Evolutionary conservation across 2,113 vertebrate species (phyloP).

Genomic region (Erythrolamprus reginae): DNA sequence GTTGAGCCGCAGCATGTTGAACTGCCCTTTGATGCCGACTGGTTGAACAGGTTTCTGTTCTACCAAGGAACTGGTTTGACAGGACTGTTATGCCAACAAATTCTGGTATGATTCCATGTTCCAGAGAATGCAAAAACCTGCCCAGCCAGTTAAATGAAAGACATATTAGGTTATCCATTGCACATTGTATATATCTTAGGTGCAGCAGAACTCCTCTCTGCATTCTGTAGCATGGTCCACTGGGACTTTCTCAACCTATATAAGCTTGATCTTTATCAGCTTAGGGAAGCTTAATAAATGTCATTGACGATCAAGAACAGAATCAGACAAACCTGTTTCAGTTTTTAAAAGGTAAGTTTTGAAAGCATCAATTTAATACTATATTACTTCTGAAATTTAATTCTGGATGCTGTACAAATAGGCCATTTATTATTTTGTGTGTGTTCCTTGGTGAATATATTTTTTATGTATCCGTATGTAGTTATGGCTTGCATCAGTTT

Average conservation of each 20-base stretch:
- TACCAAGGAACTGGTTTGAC: slow-evolving; percentile 77
- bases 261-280: slow-evolving; percentile 55
- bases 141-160: slow-evolving; percentile 86
- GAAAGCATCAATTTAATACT: slow-evolving; percentile 52
- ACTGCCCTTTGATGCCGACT: slow-evolving; percentile 77
- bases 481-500: slow-evolving; percentile 16
- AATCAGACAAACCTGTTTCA: slow-evolving; percentile 51
- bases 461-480: not conserved
- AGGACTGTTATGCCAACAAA: slow-evolving; percentile 82
- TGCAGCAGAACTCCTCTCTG: slow-evolving; percentile 69
- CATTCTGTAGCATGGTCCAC: slow-evolving; percentile 71
- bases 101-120: slow-evolving; percentile 85
- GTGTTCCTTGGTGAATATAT: slow-evolving; percentile 10
- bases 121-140: slow-evolving; percentile 82
- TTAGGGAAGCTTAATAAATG: slow-evolving; percentile 63
- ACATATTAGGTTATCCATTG: slow-evolving; percentile 85
- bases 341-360: slow-evolving; percentile 73
- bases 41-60: slow-evolving; percentile 75
- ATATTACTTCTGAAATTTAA: slow-evolving; percentile 34
- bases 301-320: slow-evolving; percentile 61
- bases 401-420: slow-evolving; percentile 34
- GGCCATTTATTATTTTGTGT: slow-evolving; percentile 25
- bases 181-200: slow-evolving; percentile 77
- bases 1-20: slow-evolving; percentile 75
- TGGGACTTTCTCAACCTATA: slow-evolving; percentile 62